These are phyloP conservation scores for Rhinoderma darwinii DNA, from an alignment of 2,113 vertebrate genomes.

Conservation along the genomic window DNA sequence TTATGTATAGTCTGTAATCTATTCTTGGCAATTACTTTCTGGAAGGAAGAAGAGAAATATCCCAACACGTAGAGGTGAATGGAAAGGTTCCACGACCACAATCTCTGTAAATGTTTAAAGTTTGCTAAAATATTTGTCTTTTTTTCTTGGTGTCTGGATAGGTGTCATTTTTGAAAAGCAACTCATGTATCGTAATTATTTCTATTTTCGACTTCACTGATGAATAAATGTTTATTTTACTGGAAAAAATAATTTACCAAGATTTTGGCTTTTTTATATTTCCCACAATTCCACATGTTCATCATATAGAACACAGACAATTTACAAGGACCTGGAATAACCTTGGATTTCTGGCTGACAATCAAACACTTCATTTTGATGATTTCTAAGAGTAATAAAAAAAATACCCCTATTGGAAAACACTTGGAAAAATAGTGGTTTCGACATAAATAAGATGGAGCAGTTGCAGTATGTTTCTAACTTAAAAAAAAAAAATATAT, in stretches of 20 bases:
- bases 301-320: neutral
- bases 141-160: constrained; percentile 21
- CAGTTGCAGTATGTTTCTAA: neutral
- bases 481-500: neutral
- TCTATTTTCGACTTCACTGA: neutral
- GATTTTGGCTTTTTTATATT: neutral
- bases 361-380: neutral
- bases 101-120: constrained; percentile 40
- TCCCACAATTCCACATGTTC: neutral
- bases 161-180: constrained; percentile 6
- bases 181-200: constrained; percentile 20
- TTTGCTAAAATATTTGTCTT: constrained; percentile 41
- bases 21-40: constrained; percentile 32
- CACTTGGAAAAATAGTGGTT: neutral
- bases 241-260: neutral
- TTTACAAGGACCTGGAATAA: neutral
- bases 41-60: neutral
- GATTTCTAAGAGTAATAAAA: neutral
- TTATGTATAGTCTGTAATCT: neutral
- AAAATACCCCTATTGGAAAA: neutral
- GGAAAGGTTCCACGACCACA: constrained; percentile 46
- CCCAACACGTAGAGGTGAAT: constrained; percentile 24
- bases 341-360: neutral
- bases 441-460: neutral
- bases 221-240: neutral